Conservation (phyloP, 2,113 vertebrate species). For the Solea senegalensis region DNA sequence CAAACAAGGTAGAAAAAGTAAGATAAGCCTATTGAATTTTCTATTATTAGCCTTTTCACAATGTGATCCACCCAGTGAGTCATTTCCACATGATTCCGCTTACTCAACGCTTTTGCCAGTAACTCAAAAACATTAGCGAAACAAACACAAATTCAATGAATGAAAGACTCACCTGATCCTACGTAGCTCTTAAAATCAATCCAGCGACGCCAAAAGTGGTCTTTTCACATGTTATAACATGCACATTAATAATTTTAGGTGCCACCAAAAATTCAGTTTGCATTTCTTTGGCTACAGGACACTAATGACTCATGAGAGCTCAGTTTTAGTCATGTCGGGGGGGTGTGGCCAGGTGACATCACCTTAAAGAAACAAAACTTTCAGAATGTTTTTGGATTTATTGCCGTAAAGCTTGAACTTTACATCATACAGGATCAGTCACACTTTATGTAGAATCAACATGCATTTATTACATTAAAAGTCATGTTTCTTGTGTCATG, state of each 20-base stretch:
- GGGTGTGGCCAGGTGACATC: conserved; percentile 30
- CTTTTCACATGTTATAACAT: background rate
- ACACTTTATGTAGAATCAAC: background rate
- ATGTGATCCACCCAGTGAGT: conserved; percentile 47
- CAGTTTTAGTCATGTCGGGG: background rate
- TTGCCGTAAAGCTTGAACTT: background rate
- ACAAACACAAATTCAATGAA: background rate
- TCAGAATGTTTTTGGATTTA: conserved; percentile 18
- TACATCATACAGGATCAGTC: background rate
- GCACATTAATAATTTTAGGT: background rate
- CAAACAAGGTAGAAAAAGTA: no score
- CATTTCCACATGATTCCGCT: conserved; percentile 33
- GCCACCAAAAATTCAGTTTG: background rate
- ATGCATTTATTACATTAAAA: conserved; percentile 4
- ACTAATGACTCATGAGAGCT: no score
- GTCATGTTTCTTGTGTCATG: background rate
- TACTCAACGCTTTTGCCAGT: background rate
- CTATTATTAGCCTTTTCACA: conserved; percentile 1
- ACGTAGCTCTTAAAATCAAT: background rate
- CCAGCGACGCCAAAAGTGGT: background rate
- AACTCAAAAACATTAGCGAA: background rate
- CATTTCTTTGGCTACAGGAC: no score
- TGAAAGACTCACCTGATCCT: conserved; percentile 10
- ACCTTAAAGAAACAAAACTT: conserved; percentile 56
- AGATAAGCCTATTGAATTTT: background rate